These are phyloP conservation scores for Dicrostonyx torquatus DNA, from an alignment of 2,797 vertebrate genomes.

Conservation along the genomic window DNA sequence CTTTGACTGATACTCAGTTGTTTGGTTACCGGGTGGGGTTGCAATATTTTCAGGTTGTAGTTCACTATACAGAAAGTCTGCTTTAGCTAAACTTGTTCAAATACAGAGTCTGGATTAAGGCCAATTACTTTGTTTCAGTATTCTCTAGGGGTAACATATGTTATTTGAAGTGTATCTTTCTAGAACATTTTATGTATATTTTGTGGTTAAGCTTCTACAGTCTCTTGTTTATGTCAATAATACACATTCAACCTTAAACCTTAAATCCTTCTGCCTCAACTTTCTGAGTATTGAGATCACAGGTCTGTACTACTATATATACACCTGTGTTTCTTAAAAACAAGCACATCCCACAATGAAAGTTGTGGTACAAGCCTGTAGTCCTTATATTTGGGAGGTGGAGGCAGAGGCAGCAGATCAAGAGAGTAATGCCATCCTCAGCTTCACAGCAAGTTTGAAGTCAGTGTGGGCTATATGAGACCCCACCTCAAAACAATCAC, in stretches of 20 bases:
- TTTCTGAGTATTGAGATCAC: neutral
- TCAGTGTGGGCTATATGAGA: neutral
- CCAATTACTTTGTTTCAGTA: neutral
- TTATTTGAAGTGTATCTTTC: neutral
- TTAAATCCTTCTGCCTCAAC: neutral
- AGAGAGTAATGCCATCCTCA: neutral
- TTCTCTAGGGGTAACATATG: neutral
- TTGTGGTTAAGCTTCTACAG: neutral
- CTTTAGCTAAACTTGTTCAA: neutral
- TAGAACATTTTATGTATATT: neutral
- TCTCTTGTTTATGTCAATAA: neutral
- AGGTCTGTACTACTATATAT: neutral
- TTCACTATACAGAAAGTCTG: neutral
- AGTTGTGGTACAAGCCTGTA: neutral
- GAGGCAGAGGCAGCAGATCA: neutral
- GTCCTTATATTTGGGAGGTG: neutral
- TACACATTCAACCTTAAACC: neutral
- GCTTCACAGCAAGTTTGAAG: neutral
- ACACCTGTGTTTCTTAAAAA: neutral
- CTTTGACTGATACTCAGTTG: neutral
- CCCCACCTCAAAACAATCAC: neutral
- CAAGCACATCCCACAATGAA: neutral
- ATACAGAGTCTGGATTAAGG: neutral
- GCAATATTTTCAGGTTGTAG: neutral
- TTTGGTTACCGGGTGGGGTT: neutral